These are phyloP conservation scores for Tachysurus fulvidraco DNA, from an alignment of 2,113 vertebrate species.

Conservation along the genomic window DNA sequence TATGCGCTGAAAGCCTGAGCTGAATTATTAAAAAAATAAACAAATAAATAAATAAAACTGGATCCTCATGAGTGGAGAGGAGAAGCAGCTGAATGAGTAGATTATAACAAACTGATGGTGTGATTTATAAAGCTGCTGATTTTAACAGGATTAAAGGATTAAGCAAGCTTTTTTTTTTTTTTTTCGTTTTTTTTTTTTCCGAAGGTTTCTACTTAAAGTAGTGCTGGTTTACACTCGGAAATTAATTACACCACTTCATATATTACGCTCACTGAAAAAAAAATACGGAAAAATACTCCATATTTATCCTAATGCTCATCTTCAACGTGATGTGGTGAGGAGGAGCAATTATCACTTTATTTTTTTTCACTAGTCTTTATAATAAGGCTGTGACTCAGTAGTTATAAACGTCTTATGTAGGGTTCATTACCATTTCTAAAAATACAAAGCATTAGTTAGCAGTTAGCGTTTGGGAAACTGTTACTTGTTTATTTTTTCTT, in stretches of 20 bases:
- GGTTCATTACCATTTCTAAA: not conserved
- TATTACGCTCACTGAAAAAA: not conserved
- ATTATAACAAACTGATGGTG: not conserved
- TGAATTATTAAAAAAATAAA: not conserved
- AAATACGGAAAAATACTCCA: not conserved
- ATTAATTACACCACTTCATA: slow-evolving; percentile 7
- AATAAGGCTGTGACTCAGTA: not conserved
- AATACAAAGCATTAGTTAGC: not conserved
- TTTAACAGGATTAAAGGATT: slow-evolving; percentile 29
- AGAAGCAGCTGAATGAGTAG: not conserved
- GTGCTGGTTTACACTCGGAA: not conserved
- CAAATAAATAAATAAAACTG: too few relatives aligned
- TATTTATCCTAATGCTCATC: not conserved
- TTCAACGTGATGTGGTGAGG: not conserved
- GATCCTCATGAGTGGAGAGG: too few relatives aligned
- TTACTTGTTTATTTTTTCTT: not conserved
- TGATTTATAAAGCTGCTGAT: slow-evolving; percentile 1
- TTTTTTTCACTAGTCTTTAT: not conserved
- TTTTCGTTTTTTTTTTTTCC: not conserved
- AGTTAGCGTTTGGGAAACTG: not conserved
- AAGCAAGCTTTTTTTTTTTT: not conserved
- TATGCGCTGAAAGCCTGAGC: not conserved
- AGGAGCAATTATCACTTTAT: not conserved
- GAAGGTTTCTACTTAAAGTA: not conserved
- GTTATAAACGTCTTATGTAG: not conserved